phyloP scores from a whole-genome alignment of 1,140 invertebrate species.

The Drosophila asahinai region DNA sequence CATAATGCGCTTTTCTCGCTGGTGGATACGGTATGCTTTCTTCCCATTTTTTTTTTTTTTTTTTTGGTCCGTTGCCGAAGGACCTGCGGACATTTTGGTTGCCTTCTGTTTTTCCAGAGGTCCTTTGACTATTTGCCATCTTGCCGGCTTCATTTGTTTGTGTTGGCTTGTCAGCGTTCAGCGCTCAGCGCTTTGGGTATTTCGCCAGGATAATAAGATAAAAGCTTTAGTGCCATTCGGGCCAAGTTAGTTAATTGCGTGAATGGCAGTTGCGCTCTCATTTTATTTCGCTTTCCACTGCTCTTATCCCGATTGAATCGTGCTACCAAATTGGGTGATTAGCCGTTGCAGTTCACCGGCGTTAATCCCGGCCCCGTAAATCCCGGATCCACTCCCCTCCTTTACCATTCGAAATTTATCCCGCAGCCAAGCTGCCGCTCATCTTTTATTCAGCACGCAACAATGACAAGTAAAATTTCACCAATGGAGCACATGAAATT shows the following conservation, averaged over 20 bases:
- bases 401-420: not conserved
- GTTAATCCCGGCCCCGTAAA: conserved; percentile 8
- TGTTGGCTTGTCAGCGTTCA: conserved; percentile 60
- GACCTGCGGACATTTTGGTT: conserved; percentile 47
- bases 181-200: conserved; percentile 50
- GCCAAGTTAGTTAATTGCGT: conserved; percentile 74
- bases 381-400: too few relatives aligned
- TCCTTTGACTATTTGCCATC: conserved; percentile 69
- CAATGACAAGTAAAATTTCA: conserved; percentile 53
- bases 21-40: conserved; percentile 45
- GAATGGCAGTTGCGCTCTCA: conserved; percentile 49
- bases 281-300: conserved; percentile 21
- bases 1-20: conserved; percentile 71
- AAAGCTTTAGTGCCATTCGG: conserved; percentile 76
- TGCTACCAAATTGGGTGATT: conserved; percentile 44
- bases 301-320: conserved; percentile 54
- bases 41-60: conserved; percentile 15
- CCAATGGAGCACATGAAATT: conserved; percentile 48
- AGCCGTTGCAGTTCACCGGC: conserved; percentile 36
- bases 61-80: conserved; percentile 7
- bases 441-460: conserved; percentile 56
- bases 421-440: conserved; percentile 28
- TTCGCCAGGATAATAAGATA: conserved; percentile 75
- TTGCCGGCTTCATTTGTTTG: conserved; percentile 64
- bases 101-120: conserved; percentile 52